Evolutionary conservation across 2,888 invertebrate genomes (phyloP), one percentile per base, ranked within the genome.

Genomic region (Chrysolina americana): DNA sequence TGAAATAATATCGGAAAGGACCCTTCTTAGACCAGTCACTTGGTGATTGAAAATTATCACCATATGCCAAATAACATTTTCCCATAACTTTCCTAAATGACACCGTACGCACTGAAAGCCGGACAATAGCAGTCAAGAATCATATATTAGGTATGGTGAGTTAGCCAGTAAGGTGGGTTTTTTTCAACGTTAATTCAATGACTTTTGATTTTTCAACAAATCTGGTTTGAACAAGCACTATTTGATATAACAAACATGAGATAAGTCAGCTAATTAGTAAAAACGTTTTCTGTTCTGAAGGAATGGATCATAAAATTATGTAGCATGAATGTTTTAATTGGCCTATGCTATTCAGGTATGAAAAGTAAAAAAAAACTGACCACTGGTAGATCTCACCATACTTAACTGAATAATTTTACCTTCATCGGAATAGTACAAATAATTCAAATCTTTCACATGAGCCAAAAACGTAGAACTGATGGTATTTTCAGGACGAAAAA

Each of bases 401-500:
- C 44, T 36, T 71, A 41, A n/a, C 3, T 21, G 10, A n/a, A 23
- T 36, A 65, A n/a, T 17, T 44, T 66, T 76, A 89, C 94, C 91
- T 89, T 95, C 94, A 15, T 94, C 91, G 73, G 93, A 93, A 93
- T 95, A 96, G 86, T 93, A 96, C 0, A 96, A 86, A 73, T 93
- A 87, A 85, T 95, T 95, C 15, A 95, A 86, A 84, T 95, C 94
- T 66, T 91, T 89, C 76, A 92, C 91, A 76, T 92, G 90, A 0
- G 91, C 90, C 17, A 89, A 85, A 68, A 87, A 82, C 28, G 89
- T 86, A 66, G 92, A 90, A 77, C 91, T 91, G 77, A 90, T 91
- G 0, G 94, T 95, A 85, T 95, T 93, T 86, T 95, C 94, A 0
- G 95, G 94, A 74, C 96, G 90, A 82, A 92, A 94, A 83, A 95